These are phyloP conservation scores for Mamestra brassicae DNA, from an alignment of 2,888 invertebrate genomes.

Conservation along the genomic window DNA sequence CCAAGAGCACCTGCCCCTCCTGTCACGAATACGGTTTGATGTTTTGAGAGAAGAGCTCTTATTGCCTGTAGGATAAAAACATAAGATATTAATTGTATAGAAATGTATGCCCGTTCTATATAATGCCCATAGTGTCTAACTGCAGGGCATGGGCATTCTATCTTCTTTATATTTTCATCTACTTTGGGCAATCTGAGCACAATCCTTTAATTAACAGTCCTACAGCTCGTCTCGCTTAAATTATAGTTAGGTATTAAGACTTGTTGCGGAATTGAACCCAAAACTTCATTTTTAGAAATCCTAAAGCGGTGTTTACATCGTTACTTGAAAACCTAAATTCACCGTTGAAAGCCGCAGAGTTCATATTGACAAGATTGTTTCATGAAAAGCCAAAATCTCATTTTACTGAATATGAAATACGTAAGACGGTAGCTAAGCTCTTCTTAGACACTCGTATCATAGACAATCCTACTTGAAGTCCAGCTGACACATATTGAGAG, in stretches of 20 bases:
- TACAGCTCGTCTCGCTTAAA: too few relatives aligned
- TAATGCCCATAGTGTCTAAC: too few relatives aligned
- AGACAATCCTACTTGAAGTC: conserved; percentile 28
- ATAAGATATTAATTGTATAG: too few relatives aligned
- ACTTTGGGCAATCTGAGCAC: too few relatives aligned
- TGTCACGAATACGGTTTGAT: conserved; percentile 69
- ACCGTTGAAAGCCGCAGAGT: background rate
- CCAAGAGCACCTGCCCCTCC: conserved; percentile 77
- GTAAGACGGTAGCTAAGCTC: conserved; percentile 8
- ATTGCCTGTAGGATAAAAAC: conserved; percentile 62
- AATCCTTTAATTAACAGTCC: too few relatives aligned
- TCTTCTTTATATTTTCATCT: too few relatives aligned
- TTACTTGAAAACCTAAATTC: background rate
- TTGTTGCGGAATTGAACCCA: too few relatives aligned
- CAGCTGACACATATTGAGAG: conserved; percentile 39
- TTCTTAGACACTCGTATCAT: background rate
- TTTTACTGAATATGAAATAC: background rate
- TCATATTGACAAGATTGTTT: background rate
- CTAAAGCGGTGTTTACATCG: too few relatives aligned
- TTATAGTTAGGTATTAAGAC: too few relatives aligned
- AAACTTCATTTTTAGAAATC: too few relatives aligned
- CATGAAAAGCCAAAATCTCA: conserved; percentile 7
- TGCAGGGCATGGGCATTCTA: too few relatives aligned
- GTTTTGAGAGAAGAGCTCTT: conserved; percentile 54
- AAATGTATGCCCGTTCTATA: too few relatives aligned